A percentile compares a stretch with the other conserved stretches of the same genome.
phyloP scores from a whole-genome alignment of 2,797 vertebrate species.

The Eospalax fontanierii region DNA sequence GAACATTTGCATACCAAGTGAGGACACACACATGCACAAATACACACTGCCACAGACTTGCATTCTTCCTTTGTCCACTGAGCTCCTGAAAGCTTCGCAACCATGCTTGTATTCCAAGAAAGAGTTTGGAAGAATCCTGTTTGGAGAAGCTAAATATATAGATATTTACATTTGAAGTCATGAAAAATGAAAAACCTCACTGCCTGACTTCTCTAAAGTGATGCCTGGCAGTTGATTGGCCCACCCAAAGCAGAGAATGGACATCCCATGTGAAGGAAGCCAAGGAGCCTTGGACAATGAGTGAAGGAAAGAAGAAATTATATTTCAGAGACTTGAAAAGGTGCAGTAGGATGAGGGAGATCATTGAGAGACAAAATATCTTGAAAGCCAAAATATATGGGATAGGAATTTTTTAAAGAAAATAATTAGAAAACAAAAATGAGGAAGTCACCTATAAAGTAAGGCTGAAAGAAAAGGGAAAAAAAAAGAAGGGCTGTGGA shows the following conservation, averaged over 20 bases:
- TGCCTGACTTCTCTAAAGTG: neutral
- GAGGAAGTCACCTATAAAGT: neutral
- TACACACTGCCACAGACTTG: too few species aligned
- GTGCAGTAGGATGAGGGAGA: neutral
- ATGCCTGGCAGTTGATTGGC: neutral
- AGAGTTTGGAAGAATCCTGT: neutral
- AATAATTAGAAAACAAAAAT: neutral
- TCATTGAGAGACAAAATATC: neutral
- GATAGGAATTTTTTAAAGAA: neutral
- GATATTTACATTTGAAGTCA: slow-evolving; percentile 7
- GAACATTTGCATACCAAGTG: neutral
- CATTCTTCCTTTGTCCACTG: neutral
- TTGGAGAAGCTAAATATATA: slow-evolving; percentile 35
- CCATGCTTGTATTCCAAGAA: neutral
- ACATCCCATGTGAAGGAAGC: neutral
- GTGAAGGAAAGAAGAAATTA: neutral
- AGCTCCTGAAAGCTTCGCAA: neutral
- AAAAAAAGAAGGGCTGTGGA: neutral
- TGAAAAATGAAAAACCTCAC: neutral
- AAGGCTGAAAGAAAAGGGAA: neutral
- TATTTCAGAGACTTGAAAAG: neutral
- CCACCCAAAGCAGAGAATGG: neutral
- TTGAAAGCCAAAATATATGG: neutral
- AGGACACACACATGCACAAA: neutral
- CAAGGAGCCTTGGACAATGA: neutral